Percentiles rank a stretch among this genome's conserved stretches.
These are phyloP conservation scores for Troides helena DNA, from an alignment of 2,888 invertebrate genomes.

Conservation along the genomic window DNA sequence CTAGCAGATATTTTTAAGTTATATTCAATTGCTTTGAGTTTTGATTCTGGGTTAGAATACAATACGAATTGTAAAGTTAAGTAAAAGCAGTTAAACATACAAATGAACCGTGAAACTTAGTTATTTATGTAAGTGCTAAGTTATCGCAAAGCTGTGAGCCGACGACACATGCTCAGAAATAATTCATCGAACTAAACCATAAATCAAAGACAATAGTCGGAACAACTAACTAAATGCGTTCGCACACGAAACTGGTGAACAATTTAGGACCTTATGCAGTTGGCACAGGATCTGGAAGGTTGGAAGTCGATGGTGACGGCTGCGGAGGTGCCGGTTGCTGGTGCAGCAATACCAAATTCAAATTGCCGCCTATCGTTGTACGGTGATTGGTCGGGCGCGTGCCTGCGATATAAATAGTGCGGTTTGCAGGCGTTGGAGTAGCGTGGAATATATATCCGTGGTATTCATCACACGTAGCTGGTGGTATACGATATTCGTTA, in stretches of 20 bases:
- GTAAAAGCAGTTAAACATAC: conserved; percentile 22
- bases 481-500: too few species aligned
- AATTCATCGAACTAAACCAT: conserved; percentile 76
- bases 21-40: too few species aligned
- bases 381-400: conserved; percentile 75
- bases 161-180: conserved; percentile 64
- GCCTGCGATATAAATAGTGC: conserved; percentile 75
- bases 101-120: conserved; percentile 27
- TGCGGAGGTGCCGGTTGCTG: conserved; percentile 41
- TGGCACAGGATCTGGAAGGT: conserved; percentile 28
- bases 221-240: conserved; percentile 38
- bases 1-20: too few species aligned
- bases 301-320: not conserved
- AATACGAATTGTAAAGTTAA: too few species aligned
- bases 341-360: conserved; percentile 68
- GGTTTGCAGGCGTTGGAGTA: conserved; percentile 60
- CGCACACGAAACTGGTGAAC: not conserved
- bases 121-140: conserved; percentile 36
- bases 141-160: conserved; percentile 59
- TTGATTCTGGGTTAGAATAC: too few species aligned
- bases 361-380: conserved; percentile 69
- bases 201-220: conserved; percentile 70
- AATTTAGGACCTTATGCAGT: conserved; percentile 30
- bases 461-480: too few species aligned
- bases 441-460: conserved; percentile 50